phyloP scores from a whole-genome alignment of 2,113 vertebrate species.

The Nibea coibor region DNA sequence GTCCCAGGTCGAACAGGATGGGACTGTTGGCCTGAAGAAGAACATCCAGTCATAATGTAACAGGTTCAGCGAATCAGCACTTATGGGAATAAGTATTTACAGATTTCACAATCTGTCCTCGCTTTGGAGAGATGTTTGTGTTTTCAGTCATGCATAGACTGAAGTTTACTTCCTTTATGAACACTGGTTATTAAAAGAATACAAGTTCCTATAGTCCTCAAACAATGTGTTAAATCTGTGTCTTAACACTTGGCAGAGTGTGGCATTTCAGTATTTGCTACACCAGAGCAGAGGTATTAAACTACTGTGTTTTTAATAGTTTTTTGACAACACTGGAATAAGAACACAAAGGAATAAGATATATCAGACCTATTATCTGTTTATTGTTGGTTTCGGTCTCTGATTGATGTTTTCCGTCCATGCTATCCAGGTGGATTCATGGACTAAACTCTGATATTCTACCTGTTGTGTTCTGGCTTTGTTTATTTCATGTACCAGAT shows the following conservation, averaged over 20 bases:
- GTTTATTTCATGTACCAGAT: too few species aligned
- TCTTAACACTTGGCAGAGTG: neutral
- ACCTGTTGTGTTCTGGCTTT: too few species aligned
- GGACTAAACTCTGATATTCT: too few species aligned
- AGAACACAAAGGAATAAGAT: too few species aligned
- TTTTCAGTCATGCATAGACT: neutral
- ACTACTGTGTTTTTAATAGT: neutral
- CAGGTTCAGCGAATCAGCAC: neutral
- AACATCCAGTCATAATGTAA: neutral
- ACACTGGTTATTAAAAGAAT: neutral
- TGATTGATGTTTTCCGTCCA: too few species aligned
- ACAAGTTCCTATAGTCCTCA: neutral
- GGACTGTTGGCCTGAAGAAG: slow-evolving; percentile 23
- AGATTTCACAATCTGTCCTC: slow-evolving; percentile 4
- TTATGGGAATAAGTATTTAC: neutral
- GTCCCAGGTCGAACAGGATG: slow-evolving; percentile 42
- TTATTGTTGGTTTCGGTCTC: too few species aligned
- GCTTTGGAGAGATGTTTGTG: neutral
- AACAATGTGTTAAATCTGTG: neutral
- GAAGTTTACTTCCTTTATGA: neutral
- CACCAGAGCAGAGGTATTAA: neutral
- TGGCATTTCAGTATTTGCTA: too few species aligned
- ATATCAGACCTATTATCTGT: too few species aligned
- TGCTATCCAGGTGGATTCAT: too few species aligned
- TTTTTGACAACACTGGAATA: neutral